phyloP scores from a whole-genome alignment of 2,113 vertebrate species.

The Toxostoma redivivum region DNA sequence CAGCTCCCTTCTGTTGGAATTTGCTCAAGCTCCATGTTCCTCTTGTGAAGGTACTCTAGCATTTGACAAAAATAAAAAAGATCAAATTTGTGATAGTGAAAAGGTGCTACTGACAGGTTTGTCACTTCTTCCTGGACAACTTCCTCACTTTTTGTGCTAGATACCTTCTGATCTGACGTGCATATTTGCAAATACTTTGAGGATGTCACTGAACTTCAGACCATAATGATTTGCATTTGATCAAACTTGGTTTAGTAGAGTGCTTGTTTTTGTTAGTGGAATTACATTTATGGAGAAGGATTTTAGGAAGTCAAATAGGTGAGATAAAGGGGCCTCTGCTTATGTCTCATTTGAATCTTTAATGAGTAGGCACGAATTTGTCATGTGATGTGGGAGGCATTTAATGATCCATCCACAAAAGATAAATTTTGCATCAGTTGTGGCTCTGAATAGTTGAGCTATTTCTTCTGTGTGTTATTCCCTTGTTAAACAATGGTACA shows the following conservation, averaged over 20 bases:
- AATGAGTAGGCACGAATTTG: background rate
- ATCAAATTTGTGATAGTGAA: background rate
- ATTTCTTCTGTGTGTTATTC: background rate
- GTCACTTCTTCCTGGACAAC: background rate
- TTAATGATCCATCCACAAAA: background rate
- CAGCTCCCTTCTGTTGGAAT: background rate
- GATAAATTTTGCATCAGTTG: background rate
- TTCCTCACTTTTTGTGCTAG: background rate
- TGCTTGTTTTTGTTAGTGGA: background rate
- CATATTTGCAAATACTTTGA: background rate
- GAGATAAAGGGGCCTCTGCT: background rate
- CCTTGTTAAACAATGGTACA: background rate
- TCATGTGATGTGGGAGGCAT: fast-evolving
- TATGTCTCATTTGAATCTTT: background rate
- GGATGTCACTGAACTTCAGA: background rate
- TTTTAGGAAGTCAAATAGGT: fast-evolving
- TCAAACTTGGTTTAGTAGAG: background rate
- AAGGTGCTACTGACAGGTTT: background rate
- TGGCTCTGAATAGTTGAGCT: background rate
- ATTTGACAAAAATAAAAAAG: background rate
- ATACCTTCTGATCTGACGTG: background rate
- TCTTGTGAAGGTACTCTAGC: background rate
- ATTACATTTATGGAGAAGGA: background rate
- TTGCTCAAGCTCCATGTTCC: background rate
- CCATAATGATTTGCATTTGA: background rate